Evolutionary conservation across 2,113 vertebrate species (phyloP), one percentile per base, ranked within the genome.

Genomic region (Thymallus thymallus): DNA sequence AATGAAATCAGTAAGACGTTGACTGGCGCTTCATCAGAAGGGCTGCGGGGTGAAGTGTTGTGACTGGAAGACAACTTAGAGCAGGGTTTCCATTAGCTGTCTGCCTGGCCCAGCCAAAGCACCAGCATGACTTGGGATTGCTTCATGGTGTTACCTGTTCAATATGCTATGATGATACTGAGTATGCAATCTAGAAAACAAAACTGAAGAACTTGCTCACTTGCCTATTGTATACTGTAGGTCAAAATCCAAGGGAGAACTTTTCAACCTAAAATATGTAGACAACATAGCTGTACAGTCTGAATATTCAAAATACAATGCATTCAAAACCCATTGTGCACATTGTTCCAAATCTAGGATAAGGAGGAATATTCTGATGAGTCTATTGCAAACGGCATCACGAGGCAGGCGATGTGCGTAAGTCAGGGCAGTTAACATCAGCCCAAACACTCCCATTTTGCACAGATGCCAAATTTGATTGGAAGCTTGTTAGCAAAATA

Each of bases 391-490:
- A 29, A 45, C 23, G 4, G 10, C 30, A 26, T 6, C 29, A 41
- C 22, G n/a, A 45, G 12, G 58, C 56, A 45, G n/a, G 70, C 60
- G 5, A 73, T 48, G 78, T 70, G 35, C 9, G 16, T 29, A 23
- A 6, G 16, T 69, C 58, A 63, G 18, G n/a, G 35, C 23, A 71
- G n/a, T 29, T 73, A 32, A 60, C 35, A 30, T 22, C 45, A 72
- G 48, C 71, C 20, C 65, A 61, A 26, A 46, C 56, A 68, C 51
- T 41, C 26, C 60, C 55, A 16, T 77, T 85, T 76, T 60, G 20
- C 76, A 77, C 73, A 78, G 75, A 66, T 76, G 72, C 56, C 70
- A 76, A 66, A 61, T 69, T 71, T 76, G 69, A 80, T 80, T 74
- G 62, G 30, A 75, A 62, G 46, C 77, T 73, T 81, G 79, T 78